These are phyloP conservation scores for Pseudomyrmex pallidus DNA, from an alignment of 1,140 invertebrate species.

Conservation along the genomic window DNA sequence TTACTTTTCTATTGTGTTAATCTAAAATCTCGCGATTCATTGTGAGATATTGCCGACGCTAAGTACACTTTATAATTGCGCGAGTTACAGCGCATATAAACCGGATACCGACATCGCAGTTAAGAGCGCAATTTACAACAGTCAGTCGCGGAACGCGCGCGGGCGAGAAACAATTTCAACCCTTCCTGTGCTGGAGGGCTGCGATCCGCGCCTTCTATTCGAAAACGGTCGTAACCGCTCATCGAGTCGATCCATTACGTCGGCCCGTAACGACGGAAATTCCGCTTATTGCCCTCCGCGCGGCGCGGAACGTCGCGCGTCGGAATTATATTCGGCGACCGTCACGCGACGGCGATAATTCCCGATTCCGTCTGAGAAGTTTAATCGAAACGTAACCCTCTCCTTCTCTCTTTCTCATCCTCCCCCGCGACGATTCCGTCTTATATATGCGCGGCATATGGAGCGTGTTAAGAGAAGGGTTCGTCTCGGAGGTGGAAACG, in stretches of 20 bases:
- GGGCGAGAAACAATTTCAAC: constrained; percentile 24
- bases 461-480: constrained; percentile 35
- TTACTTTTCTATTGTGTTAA: too few species aligned
- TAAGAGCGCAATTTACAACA: constrained; percentile 52
- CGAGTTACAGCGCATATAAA: constrained; percentile 30
- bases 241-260: constrained; percentile 55
- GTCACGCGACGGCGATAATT: constrained; percentile 59
- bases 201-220: constrained; percentile 18
- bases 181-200: background rate
- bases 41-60: background rate
- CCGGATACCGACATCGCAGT: constrained; percentile 37
- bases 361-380: constrained; percentile 59
- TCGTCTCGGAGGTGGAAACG: constrained; percentile 3
- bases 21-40: too few species aligned
- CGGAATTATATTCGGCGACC: constrained; percentile 49
- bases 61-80: too few species aligned
- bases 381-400: constrained; percentile 56
- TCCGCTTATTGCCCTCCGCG: constrained; percentile 49
- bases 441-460: constrained; percentile 34
- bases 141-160: constrained; percentile 14
- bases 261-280: constrained; percentile 48
- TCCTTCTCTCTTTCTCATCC: background rate
- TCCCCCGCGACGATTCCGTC: constrained; percentile 13
- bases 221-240: constrained; percentile 49
- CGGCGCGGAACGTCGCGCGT: constrained; percentile 14